Conservation (phyloP, 1,140 invertebrate species). For the Phenacoccus solenopsis region DNA sequence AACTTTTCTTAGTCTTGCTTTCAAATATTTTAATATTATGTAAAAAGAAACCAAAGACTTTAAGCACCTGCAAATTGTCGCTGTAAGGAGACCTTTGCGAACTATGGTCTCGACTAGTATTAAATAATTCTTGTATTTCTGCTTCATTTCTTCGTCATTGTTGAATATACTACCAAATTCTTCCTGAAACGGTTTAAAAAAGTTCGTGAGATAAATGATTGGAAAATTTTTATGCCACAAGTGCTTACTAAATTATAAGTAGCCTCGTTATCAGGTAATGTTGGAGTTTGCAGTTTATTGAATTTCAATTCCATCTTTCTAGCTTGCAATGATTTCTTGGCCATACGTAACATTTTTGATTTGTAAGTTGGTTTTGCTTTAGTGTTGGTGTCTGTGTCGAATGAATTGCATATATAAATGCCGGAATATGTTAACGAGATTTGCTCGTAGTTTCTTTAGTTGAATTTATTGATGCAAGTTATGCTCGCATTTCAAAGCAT, state of each 20-base stretch:
- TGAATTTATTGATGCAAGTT: not conserved
- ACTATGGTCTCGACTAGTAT: slow-evolving; percentile 13
- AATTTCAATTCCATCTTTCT: not conserved
- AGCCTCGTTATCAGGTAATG: not conserved
- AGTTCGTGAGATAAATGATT: not conserved
- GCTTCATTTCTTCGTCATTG: not conserved
- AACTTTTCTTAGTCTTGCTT: no score
- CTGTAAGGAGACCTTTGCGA: slow-evolving; percentile 7
- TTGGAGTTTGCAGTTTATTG: slow-evolving; percentile 17
- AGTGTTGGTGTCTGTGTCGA: not conserved
- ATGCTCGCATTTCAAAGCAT: not conserved
- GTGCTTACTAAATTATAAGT: not conserved
- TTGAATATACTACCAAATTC: not conserved
- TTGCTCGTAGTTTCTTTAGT: not conserved
- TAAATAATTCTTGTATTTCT: slow-evolving; percentile 20
- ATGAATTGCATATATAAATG: not conserved
- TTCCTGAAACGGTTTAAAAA: not conserved
- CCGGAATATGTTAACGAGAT: not conserved
- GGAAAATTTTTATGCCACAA: not conserved
- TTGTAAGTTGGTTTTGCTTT: not conserved
- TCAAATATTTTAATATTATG: no score
- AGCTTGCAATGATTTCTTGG: not conserved
- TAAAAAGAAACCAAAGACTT: no score
- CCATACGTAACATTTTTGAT: not conserved
- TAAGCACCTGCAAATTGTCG: slow-evolving; percentile 13